Percentiles rank a stretch among this genome's conserved stretches.
phyloP scores from a whole-genome alignment of 1,140 invertebrate genomes.

The Orius insidiosus region DNA sequence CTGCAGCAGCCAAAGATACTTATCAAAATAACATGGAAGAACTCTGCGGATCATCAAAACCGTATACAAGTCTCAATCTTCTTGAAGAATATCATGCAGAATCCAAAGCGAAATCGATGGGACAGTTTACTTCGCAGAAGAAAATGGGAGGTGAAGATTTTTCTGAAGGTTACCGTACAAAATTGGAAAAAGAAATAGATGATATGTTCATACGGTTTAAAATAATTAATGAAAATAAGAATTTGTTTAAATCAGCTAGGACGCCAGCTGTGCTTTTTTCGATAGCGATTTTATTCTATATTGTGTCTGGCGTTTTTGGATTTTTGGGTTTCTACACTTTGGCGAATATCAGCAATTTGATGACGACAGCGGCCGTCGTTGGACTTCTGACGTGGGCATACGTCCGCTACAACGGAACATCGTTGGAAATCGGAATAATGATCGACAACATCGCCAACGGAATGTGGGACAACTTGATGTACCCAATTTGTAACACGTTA shows the following conservation, averaged over 20 bases:
- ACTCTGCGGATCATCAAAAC: slow-evolving; percentile 72
- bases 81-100: slow-evolving; percentile 67
- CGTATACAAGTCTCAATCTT: slow-evolving; percentile 65
- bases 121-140: slow-evolving; percentile 59
- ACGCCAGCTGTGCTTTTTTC: slow-evolving; percentile 88
- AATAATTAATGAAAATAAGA: slow-evolving; percentile 90
- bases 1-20: slow-evolving; percentile 83
- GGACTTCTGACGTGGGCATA: slow-evolving; percentile 79
- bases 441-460: slow-evolving; percentile 68
- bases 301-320: slow-evolving; percentile 69
- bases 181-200: slow-evolving; percentile 67
- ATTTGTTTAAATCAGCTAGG: slow-evolving; percentile 86
- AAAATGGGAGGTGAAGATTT: slow-evolving; percentile 96
- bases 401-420: slow-evolving; percentile 81
- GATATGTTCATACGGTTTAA: slow-evolving; percentile 68
- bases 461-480: slow-evolving; percentile 69
- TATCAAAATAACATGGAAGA: slow-evolving; percentile 85
- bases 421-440: slow-evolving; percentile 59
- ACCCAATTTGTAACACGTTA: neutral
- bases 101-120: slow-evolving; percentile 54
- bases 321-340: slow-evolving; percentile 70
- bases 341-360: slow-evolving; percentile 71
- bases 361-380: slow-evolving; percentile 68
- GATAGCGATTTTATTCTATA: slow-evolving; percentile 65
- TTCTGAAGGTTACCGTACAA: slow-evolving; percentile 59